Conservation (phyloP, 2,888 invertebrate species). For the Amphiduros pacificus region DNA sequence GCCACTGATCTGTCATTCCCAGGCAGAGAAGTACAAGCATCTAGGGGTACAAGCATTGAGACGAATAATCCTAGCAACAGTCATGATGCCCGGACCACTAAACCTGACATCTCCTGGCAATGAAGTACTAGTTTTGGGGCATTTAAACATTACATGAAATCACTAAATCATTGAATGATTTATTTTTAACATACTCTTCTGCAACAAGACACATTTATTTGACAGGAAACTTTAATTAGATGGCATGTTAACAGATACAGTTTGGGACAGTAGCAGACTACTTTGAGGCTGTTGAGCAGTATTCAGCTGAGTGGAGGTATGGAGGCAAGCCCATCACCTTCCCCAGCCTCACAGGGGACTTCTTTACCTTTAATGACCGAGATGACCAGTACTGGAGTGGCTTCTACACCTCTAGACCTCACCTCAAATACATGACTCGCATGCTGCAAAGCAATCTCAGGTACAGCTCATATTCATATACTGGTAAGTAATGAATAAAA, state of each 20-base stretch:
- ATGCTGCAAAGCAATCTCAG: conserved; percentile 19
- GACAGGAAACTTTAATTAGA: too few species aligned
- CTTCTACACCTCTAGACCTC: conserved; percentile 80
- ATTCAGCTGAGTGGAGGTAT: not conserved
- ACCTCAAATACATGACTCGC: conserved; percentile 86
- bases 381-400: conserved; percentile 89
- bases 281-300: conserved; percentile 67
- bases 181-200: not conserved
- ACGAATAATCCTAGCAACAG: too few species aligned
- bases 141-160: too few species aligned
- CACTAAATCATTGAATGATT: not conserved
- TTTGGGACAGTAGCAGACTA: conserved; percentile 87
- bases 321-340: conserved; percentile 9
- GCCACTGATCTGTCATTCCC: too few species aligned
- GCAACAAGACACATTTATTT: too few species aligned
- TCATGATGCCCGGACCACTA: too few species aligned
- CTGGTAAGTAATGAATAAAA: too few species aligned
- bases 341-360: conserved; percentile 84
- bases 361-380: conserved; percentile 92
- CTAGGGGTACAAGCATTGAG: too few species aligned
- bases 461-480: not conserved
- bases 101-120: too few species aligned
- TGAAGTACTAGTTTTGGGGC: too few species aligned
- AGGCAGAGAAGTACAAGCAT: too few species aligned
- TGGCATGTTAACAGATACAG: conserved; percentile 19